Evolutionary conservation across 2,888 invertebrate genomes (phyloP).

Genomic region (Acanthosepion esculentum): DNA sequence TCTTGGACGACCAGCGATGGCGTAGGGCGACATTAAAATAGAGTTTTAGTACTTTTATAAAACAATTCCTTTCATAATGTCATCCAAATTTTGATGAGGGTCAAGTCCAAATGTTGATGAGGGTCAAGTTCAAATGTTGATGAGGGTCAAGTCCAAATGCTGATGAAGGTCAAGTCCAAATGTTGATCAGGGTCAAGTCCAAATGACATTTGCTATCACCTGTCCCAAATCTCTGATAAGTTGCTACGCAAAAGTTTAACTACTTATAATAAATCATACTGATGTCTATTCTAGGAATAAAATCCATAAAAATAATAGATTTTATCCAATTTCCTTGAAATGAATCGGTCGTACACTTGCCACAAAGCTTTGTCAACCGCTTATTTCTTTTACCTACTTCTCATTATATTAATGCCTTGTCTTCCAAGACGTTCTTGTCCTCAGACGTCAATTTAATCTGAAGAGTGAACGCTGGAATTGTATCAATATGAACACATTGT

Average conservation of each 20-base stretch:
- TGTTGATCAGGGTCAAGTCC: too few relatives aligned
- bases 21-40: too few relatives aligned
- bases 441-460: background rate
- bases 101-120: too few relatives aligned
- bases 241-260: background rate
- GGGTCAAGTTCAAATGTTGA: too few relatives aligned
- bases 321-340: background rate
- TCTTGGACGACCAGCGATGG: too few relatives aligned
- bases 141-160: too few relatives aligned
- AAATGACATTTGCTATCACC: too few relatives aligned
- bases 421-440: background rate
- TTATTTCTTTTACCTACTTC: background rate
- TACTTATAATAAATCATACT: background rate
- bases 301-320: background rate
- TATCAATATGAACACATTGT: background rate
- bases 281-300: background rate
- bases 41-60: too few relatives aligned
- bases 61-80: too few relatives aligned
- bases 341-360: background rate
- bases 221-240: background rate
- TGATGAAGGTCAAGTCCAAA: too few relatives aligned
- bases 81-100: too few relatives aligned
- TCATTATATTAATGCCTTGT: background rate
- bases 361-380: background rate
- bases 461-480: background rate